Conservation (phyloP, 1,140 invertebrate species). For the Aporrectodea caliginosa region DNA sequence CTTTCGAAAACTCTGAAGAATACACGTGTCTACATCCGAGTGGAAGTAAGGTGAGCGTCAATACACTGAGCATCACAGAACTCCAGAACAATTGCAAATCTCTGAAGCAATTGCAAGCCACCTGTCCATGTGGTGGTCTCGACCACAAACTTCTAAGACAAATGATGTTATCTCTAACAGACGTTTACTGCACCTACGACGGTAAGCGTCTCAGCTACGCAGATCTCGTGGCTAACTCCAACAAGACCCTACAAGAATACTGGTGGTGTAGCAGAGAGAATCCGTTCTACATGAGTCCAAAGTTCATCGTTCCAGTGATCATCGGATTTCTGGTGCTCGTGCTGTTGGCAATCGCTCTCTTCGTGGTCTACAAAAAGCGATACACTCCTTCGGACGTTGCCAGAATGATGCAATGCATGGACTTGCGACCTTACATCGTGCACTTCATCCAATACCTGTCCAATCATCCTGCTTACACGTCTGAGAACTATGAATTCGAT, state of each 20-base stretch:
- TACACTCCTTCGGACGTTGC: not conserved
- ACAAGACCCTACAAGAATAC: not conserved
- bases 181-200: not conserved
- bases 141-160: not conserved
- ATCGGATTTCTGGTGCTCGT: not conserved
- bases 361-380: not conserved
- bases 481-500: not conserved
- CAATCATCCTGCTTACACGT: not conserved
- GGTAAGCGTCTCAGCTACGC: not conserved
- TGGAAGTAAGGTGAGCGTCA: not conserved
- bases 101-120: not conserved
- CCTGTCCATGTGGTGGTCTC: not conserved
- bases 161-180: not conserved
- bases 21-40: not conserved
- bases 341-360: not conserved
- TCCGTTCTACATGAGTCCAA: not conserved
- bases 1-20: not conserved
- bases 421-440: not conserved
- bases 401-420: not conserved
- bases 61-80: not conserved
- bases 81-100: not conserved
- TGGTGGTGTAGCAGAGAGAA: not conserved
- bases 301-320: not conserved
- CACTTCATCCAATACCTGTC: not conserved
- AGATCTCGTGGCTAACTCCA: not conserved